Conservation (phyloP, 2,797 vertebrate species). For the Picus viridis region DNA sequence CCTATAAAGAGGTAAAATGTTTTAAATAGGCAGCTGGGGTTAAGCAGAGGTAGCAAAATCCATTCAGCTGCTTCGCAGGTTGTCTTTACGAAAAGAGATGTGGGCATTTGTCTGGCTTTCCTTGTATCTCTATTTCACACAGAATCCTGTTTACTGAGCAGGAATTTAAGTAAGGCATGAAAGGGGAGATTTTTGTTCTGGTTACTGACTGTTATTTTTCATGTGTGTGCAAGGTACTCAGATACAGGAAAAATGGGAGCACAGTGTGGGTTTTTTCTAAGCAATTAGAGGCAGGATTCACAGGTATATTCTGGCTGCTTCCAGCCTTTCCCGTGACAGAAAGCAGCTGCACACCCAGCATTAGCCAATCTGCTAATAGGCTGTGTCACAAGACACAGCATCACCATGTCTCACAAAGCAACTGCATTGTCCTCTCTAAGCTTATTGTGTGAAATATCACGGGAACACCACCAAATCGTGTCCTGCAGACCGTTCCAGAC, state of each 20-base stretch:
- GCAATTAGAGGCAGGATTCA: slow-evolving; percentile 67
- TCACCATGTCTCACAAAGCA: slow-evolving; percentile 67
- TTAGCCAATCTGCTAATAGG: slow-evolving; percentile 73
- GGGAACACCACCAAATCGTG: slow-evolving; percentile 64
- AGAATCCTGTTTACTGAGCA: slow-evolving; percentile 1
- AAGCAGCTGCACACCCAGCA: slow-evolving; percentile 69
- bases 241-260: not conserved
- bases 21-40: slow-evolving; percentile 1
- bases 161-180: slow-evolving; percentile 14
- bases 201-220: slow-evolving; percentile 5
- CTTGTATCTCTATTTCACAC: not conserved
- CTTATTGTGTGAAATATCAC: slow-evolving; percentile 64
- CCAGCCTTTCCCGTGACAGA: slow-evolving; percentile 70
- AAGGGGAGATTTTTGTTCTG: not conserved
- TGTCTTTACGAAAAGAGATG: not conserved
- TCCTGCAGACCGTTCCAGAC: slow-evolving; percentile 43
- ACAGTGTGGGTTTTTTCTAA: slow-evolving; percentile 3
- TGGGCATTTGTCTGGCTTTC: not conserved
- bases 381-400: slow-evolving; percentile 72
- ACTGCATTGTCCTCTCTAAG: slow-evolving; percentile 67
- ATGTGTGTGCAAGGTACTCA: not conserved
- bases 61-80: slow-evolving; percentile 10
- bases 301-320: slow-evolving; percentile 72
- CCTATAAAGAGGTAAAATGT: not conserved
- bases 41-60: slow-evolving; percentile 17